phyloP scores from a whole-genome alignment of 2,888 invertebrate species.

The Uloborus plumipes region DNA sequence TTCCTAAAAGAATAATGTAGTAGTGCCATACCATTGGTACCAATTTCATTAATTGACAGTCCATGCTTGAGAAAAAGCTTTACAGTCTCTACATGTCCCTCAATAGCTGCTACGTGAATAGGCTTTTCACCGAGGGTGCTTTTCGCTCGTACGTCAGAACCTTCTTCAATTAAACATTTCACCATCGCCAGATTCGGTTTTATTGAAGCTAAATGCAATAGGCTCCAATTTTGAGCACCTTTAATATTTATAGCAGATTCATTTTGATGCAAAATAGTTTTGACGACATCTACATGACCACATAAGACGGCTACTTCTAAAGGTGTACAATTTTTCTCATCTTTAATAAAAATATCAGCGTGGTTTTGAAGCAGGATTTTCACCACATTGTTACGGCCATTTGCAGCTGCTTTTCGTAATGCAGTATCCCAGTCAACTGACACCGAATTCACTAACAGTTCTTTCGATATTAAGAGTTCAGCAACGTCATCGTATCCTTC shows the following conservation, averaged over 20 bases:
- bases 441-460: not conserved
- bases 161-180: slow-evolving; percentile 77
- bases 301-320: not conserved
- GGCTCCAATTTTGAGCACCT: not conserved
- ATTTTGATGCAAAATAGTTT: not conserved
- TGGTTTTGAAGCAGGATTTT: slow-evolving; percentile 15
- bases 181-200: slow-evolving; percentile 20
- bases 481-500: slow-evolving; percentile 32
- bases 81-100: slow-evolving; percentile 9
- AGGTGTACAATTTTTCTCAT: not conserved
- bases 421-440: not conserved
- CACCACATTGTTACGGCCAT: slow-evolving; percentile 10
- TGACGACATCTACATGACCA: slow-evolving; percentile 2
- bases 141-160: slow-evolving; percentile 79
- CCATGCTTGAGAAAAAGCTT: not conserved
- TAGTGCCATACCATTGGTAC: slow-evolving; percentile 80
- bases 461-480: slow-evolving; percentile 7
- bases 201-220: slow-evolving; percentile 17
- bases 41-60: slow-evolving; percentile 70
- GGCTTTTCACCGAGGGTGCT: not conserved
- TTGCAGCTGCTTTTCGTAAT: slow-evolving; percentile 13
- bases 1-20: slow-evolving; percentile 82
- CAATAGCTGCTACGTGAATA: slow-evolving; percentile 14
- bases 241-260: slow-evolving; percentile 2
- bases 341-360: not conserved